Evolutionary conservation across 2,797 vertebrate species (phyloP).

Genomic region (Aphelocoma californica): DNA sequence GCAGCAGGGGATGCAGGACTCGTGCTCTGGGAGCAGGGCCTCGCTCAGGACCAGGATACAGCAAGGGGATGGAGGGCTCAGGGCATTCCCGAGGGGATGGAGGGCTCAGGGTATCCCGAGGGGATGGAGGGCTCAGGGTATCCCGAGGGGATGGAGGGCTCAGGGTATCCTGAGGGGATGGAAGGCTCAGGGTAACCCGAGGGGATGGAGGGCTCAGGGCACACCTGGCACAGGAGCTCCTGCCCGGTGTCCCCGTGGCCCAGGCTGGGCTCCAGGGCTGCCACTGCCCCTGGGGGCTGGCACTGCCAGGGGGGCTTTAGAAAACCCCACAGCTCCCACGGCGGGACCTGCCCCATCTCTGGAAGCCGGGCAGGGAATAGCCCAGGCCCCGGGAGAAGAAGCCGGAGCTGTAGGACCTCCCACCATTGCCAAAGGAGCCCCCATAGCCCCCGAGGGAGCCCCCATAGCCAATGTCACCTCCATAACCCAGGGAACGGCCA

Average conservation of each 20-base stretch:
- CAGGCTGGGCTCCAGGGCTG: too few species aligned
- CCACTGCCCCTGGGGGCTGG: background rate
- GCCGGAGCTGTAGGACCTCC: background rate
- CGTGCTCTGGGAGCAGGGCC: background rate
- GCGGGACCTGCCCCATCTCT: background rate
- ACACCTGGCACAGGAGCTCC: background rate
- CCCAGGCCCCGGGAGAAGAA: background rate
- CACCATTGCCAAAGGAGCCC: background rate
- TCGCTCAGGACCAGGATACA: too few species aligned
- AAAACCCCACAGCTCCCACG: background rate
- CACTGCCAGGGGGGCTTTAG: background rate
- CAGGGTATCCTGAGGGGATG: background rate
- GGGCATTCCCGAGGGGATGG: too few species aligned
- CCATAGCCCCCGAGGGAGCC: too few species aligned
- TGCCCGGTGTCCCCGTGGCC: background rate
- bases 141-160: too few species aligned
- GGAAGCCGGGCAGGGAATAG: background rate
- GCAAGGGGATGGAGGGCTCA: background rate
- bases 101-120: too few species aligned
- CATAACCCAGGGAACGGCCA: background rate
- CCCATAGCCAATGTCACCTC: too few species aligned
- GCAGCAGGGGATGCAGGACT: background rate
- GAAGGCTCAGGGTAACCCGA: background rate
- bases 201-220: too few species aligned
- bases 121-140: too few species aligned